Conservation (phyloP, 2,113 vertebrate species). For the Callionymus lyra region DNA sequence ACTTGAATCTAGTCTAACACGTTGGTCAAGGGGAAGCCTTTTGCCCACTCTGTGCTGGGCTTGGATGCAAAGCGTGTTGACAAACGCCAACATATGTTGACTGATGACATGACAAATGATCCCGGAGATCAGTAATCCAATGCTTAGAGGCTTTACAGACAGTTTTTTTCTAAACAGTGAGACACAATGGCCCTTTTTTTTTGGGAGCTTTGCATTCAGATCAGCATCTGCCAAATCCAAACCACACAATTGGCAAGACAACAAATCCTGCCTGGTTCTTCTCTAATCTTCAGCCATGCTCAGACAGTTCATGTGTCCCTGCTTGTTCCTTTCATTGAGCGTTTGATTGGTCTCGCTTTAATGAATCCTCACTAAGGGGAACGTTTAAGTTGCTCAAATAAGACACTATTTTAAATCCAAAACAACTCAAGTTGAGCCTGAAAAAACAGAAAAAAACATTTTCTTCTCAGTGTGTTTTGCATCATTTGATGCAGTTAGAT, state of each 20-base stretch:
- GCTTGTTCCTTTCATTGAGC: conserved; percentile 2
- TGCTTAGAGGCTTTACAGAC: conserved; percentile 17
- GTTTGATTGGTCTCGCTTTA: conserved; percentile 2
- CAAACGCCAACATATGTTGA: conserved; percentile 20
- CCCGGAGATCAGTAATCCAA: conserved; percentile 22
- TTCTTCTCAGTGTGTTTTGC: background rate
- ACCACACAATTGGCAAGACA: conserved; percentile 31
- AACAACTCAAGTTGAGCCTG: too few relatives aligned
- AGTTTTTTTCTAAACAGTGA: conserved; percentile 10
- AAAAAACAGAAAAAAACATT: too few relatives aligned
- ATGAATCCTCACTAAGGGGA: background rate
- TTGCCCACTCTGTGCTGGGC: background rate
- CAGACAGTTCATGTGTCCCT: conserved; percentile 15
- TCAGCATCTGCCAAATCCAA: conserved; percentile 34
- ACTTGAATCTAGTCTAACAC: too few relatives aligned
- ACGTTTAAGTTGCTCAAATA: too few relatives aligned
- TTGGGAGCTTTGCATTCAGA: conserved; percentile 26
- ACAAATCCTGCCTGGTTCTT: conserved; percentile 25
- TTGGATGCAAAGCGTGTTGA: conserved; percentile 10
- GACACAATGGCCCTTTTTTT: conserved; percentile 21
- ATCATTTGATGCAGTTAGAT: background rate
- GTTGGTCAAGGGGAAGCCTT: too few relatives aligned
- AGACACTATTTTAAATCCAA: too few relatives aligned
- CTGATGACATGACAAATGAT: conserved; percentile 13
- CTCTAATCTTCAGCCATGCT: conserved; percentile 28